Percentiles rank a stretch among this genome's conserved stretches.
These are phyloP conservation scores for Poecilia velifera DNA, from an alignment of 2,797 vertebrate genomes.

Conservation along the genomic window DNA sequence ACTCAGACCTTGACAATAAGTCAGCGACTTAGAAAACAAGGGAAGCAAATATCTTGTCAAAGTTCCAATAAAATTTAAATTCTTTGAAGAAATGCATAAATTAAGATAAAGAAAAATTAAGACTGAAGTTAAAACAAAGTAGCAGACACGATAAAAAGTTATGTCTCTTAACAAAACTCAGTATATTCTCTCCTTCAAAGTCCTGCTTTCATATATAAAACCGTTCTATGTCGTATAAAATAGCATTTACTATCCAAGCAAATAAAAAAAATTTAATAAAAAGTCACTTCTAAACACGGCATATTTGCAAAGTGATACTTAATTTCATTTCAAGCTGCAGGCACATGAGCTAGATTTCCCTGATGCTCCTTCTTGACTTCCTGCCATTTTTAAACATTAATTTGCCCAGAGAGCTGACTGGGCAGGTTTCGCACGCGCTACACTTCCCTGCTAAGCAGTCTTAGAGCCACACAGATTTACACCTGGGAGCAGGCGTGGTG, in stretches of 20 bases:
- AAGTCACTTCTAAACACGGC: neutral
- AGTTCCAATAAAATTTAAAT: neutral
- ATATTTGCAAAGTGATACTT: neutral
- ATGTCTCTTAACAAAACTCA: neutral
- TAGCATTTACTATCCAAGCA: conserved; percentile 4
- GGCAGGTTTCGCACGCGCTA: conserved; percentile 20
- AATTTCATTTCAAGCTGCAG: conserved; percentile 19
- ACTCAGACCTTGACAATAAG: neutral
- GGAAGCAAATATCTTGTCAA: neutral
- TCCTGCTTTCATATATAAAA: neutral
- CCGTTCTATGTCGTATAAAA: neutral
- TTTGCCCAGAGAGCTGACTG: conserved; percentile 43
- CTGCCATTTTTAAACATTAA: conserved; percentile 48
- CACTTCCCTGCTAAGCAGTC: conserved; percentile 28
- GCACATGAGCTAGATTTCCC: conserved; percentile 11
- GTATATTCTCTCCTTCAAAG: neutral
- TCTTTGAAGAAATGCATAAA: neutral
- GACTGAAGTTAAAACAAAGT: neutral
- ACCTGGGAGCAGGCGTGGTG: conserved; percentile 31
- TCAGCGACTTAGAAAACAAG: neutral
- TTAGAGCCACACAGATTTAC: conserved; percentile 41
- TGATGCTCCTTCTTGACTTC: conserved; percentile 19
- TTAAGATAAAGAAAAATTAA: neutral
- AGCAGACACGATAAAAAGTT: neutral
- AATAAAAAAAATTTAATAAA: neutral